These are phyloP conservation scores for Malurus cyaneus DNA, from an alignment of 2,113 vertebrate species.

Conservation along the genomic window DNA sequence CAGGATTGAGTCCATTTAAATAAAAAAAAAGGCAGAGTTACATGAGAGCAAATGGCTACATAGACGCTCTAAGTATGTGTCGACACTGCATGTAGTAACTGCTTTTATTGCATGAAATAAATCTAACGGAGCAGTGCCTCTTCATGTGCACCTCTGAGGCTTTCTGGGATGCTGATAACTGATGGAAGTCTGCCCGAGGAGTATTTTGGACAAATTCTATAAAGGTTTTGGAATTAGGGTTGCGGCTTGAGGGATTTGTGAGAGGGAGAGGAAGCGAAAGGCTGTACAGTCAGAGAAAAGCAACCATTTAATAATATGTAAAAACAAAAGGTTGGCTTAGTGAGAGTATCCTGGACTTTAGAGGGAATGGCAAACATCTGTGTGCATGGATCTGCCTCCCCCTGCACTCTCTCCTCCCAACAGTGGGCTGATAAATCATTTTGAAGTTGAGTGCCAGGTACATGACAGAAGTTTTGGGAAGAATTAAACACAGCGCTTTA, in stretches of 20 bases:
- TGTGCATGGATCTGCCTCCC: background rate
- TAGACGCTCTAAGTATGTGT: background rate
- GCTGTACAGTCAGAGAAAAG: background rate
- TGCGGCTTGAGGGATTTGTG: background rate
- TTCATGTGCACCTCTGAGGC: background rate
- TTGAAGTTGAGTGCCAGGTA: constrained; percentile 1
- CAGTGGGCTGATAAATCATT: background rate
- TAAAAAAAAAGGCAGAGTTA: background rate
- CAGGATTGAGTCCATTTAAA: background rate
- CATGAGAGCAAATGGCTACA: background rate
- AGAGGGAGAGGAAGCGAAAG: background rate
- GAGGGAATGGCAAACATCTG: constrained; percentile 26
- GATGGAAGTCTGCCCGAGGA: background rate
- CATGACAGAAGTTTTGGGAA: constrained; percentile 18
- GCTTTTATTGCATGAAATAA: background rate
- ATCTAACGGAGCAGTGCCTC: background rate
- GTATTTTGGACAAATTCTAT: background rate
- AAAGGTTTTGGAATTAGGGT: background rate
- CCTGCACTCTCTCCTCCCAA: background rate
- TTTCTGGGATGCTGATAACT: background rate
- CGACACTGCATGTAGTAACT: background rate
- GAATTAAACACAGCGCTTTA: background rate
- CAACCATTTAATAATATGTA: background rate
- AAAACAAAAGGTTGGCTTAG: background rate
- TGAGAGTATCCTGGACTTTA: background rate